phyloP scores from a whole-genome alignment of 2,888 invertebrate species.

The Acleris cristana region DNA sequence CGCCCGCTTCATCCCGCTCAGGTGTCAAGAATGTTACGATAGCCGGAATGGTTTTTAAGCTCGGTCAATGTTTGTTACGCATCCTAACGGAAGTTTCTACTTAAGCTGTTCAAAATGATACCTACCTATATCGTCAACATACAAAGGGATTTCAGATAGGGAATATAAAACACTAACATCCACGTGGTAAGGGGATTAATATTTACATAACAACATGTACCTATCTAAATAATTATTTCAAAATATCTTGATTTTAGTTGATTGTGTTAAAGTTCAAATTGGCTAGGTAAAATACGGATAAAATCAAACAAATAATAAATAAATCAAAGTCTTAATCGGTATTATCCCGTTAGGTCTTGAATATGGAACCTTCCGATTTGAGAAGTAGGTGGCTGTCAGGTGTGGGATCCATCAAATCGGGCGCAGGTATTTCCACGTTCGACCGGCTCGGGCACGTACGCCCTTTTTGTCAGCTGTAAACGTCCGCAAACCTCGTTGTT shows the following conservation, averaged over 20 bases:
- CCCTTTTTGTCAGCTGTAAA: constrained; percentile 69
- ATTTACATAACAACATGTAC: too few relatives aligned
- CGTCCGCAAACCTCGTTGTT: constrained; percentile 63
- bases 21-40: constrained; percentile 70
- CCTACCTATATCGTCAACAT: too few relatives aligned
- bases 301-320: constrained; percentile 1
- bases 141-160: too few relatives aligned
- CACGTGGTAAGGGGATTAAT: too few relatives aligned
- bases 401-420: constrained; percentile 63
- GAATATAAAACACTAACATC: too few relatives aligned
- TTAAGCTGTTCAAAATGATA: background rate
- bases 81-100: constrained; percentile 5
- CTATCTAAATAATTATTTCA: too few relatives aligned
- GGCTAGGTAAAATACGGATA: background rate
- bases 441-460: constrained; percentile 61
- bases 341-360: constrained; percentile 24
- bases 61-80: constrained; percentile 41
- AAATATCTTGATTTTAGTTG: too few relatives aligned
- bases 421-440: constrained; percentile 63
- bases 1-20: constrained; percentile 61
- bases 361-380: constrained; percentile 13
- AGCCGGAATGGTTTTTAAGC: constrained; percentile 51
- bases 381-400: constrained; percentile 50
- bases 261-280: too few relatives aligned
- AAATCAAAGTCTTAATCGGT: constrained; percentile 16